These are phyloP conservation scores for Drosophila nikananu DNA, from an alignment of 1,140 invertebrate species.

Conservation along the genomic window DNA sequence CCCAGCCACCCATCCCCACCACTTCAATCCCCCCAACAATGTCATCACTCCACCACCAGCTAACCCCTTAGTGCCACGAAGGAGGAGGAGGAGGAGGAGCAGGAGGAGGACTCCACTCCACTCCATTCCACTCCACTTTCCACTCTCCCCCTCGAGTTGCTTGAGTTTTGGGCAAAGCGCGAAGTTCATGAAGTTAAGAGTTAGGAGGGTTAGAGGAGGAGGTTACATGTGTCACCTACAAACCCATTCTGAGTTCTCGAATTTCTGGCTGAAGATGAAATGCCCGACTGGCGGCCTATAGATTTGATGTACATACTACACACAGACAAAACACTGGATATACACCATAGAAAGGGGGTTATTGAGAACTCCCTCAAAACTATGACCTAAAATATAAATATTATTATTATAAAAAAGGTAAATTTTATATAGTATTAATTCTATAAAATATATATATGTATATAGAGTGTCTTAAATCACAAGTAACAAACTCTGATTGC, in stretches of 20 bases:
- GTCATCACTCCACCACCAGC: conserved; percentile 24
- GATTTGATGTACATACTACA: conserved; percentile 37
- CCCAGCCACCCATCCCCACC: neutral
- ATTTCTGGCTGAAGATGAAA: conserved; percentile 37
- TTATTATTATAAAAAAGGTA: too few relatives aligned
- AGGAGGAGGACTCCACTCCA: neutral
- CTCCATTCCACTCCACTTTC: neutral
- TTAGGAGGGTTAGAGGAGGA: neutral
- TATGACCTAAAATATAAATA: too few relatives aligned
- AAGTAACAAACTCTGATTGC: neutral
- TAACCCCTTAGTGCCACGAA: neutral
- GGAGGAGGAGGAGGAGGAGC: neutral
- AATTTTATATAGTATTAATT: too few relatives aligned
- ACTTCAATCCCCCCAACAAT: conserved; percentile 15
- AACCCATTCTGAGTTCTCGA: conserved; percentile 7
- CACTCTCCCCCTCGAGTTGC: conserved; percentile 10
- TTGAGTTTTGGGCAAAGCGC: conserved; percentile 23
- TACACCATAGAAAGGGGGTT: neutral
- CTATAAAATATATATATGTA: too few relatives aligned
- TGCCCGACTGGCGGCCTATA: conserved; percentile 31
- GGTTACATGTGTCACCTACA: conserved; percentile 44
- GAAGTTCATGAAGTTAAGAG: conserved; percentile 5
- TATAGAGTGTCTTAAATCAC: too few relatives aligned
- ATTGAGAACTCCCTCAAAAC: neutral
- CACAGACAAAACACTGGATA: neutral